Conservation (phyloP, 2,888 invertebrate genomes). For the Lycophotia porphyrea region DNA sequence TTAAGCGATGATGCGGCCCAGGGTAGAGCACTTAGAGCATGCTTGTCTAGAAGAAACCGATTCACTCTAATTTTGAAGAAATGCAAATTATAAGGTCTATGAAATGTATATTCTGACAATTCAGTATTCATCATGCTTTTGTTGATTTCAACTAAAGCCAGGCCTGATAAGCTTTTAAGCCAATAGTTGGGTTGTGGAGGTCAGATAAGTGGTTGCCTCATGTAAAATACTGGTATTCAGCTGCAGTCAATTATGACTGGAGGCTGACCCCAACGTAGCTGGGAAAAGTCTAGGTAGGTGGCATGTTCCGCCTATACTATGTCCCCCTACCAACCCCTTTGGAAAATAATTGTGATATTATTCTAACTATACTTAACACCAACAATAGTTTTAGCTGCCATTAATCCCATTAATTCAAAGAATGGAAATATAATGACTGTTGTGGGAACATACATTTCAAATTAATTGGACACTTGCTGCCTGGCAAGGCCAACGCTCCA, state of each 20-base stretch:
- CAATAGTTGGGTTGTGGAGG: neutral
- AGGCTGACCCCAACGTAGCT: neutral
- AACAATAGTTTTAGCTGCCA: neutral
- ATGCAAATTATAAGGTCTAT: neutral
- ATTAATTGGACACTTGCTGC: slow-evolving; percentile 39
- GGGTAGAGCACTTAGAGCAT: neutral
- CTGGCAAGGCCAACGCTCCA: neutral
- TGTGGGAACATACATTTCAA: slow-evolving; percentile 22
- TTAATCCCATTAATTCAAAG: slow-evolving; percentile 27
- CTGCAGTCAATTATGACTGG: neutral
- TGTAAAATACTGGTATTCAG: neutral
- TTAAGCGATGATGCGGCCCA: neutral
- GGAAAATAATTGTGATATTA: neutral
- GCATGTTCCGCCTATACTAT: neutral
- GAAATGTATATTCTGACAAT: neutral
- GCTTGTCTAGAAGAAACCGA: neutral
- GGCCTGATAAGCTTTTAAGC: neutral
- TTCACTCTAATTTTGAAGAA: neutral
- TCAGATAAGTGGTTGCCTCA: neutral
- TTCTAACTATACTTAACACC: neutral
- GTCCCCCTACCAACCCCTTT: neutral
- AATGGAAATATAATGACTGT: neutral
- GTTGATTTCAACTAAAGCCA: neutral
- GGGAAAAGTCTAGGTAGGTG: too few relatives aligned
- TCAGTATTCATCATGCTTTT: neutral